Evolutionary conservation across 2,888 invertebrate genomes (phyloP).

Genomic region (Himalopsyche tibetana): DNA sequence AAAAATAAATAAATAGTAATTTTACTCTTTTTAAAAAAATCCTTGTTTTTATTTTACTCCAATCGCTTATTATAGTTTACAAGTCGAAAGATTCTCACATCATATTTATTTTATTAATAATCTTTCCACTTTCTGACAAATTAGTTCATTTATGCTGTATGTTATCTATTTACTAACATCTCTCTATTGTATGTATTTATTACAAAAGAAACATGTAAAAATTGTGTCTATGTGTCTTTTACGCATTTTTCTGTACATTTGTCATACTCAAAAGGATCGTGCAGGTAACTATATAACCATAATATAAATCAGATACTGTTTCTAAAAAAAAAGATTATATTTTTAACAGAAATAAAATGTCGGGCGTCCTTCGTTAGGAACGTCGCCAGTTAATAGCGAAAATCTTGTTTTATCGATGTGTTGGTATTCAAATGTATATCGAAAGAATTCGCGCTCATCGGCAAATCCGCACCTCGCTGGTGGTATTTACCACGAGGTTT

Average conservation of each 20-base stretch:
- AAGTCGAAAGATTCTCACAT: background rate
- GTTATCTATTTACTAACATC: slow-evolving; percentile 24
- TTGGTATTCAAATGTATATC: slow-evolving; percentile 83
- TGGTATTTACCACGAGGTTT: slow-evolving; percentile 20
- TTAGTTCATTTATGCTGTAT: slow-evolving; percentile 36
- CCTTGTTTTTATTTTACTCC: too few relatives aligned
- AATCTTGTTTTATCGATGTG: slow-evolving; percentile 71
- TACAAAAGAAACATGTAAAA: slow-evolving; percentile 49
- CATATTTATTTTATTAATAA: background rate
- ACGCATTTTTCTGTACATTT: slow-evolving; percentile 68
- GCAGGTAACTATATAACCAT: slow-evolving; percentile 63
- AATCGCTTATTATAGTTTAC: too few relatives aligned
- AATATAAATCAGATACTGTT: slow-evolving; percentile 20
- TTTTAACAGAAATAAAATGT: background rate
- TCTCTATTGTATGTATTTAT: slow-evolving; percentile 48
- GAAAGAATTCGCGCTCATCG: slow-evolving; percentile 54
- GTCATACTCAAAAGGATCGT: slow-evolving; percentile 61
- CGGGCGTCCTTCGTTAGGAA: background rate
- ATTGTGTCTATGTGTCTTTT: slow-evolving; percentile 64
- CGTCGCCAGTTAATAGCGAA: background rate
- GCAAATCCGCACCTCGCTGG: slow-evolving; percentile 23
- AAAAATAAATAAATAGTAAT: too few relatives aligned
- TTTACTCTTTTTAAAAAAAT: too few relatives aligned
- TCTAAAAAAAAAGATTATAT: background rate
- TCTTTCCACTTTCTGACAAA: slow-evolving; percentile 23